Percentiles rank a stretch among this genome's conserved stretches.
Evolutionary conservation across 2,888 invertebrate genomes (phyloP).

Genomic region (Caradrina clavipalpis): DNA sequence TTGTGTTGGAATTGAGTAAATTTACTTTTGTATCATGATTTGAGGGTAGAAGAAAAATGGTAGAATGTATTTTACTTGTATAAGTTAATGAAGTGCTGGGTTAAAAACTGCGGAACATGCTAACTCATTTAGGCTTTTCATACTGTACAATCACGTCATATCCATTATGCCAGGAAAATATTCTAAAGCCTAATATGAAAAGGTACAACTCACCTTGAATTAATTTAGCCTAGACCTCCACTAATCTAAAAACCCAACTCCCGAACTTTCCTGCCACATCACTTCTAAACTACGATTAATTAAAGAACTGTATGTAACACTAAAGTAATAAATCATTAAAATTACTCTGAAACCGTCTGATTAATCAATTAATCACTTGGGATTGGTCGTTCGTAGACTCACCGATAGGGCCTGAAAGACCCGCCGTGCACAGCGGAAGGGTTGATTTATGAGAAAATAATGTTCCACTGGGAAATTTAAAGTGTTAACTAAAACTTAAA

Average conservation of each 20-base stretch:
- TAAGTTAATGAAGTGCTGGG: background rate
- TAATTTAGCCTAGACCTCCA: constrained; percentile 7
- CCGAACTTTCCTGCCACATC: constrained; percentile 51
- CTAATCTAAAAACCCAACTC: constrained; percentile 20
- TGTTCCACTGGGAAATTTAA: constrained; percentile 83
- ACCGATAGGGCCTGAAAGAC: constrained; percentile 80
- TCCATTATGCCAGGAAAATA: constrained; percentile 15
- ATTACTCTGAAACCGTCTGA: constrained; percentile 83
- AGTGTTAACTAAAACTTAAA: constrained; percentile 74
- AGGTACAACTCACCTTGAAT: constrained; percentile 7
- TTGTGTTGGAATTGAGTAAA: constrained; percentile 45
- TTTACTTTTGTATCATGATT: constrained; percentile 45
- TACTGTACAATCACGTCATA: constrained; percentile 3
- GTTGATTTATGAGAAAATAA: constrained; percentile 89
- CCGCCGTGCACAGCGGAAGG: constrained; percentile 73
- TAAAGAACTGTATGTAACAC: constrained; percentile 62
- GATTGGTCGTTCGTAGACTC: constrained; percentile 78
- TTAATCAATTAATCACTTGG: constrained; percentile 89
- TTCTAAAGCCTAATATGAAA: background rate
- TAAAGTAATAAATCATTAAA: constrained; percentile 85
- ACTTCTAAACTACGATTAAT: constrained; percentile 62
- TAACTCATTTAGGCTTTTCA: constrained; percentile 1
- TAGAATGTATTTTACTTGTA: background rate
- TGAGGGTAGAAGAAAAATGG: constrained; percentile 10
- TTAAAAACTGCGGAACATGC: constrained; percentile 1